Evolutionary conservation across 2,888 invertebrate genomes (phyloP), one percentile per base, ranked within the genome.

Genomic region (Meandrusa payeni): DNA sequence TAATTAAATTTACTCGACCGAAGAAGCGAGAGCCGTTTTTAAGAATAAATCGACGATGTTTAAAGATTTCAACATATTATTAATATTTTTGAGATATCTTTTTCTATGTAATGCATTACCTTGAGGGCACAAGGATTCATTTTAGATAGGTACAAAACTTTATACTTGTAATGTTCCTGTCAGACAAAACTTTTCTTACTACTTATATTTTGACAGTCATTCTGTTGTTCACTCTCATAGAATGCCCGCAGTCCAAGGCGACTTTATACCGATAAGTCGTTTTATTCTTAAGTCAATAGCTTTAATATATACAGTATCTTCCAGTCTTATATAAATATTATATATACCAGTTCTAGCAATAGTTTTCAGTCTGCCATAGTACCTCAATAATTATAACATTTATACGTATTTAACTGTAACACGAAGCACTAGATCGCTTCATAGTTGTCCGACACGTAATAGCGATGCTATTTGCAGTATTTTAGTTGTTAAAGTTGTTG

Each of bases 261-360:
- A 50, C 44, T 55, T 51, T 52, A 50, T 51, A 54, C 52, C 53
- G 48, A 47, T 57, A 64, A 61, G 73, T 82, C 81, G 85, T 74
- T 79, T 57, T 77, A 73, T 71, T 76, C 79, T 71, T 76, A 71
- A 71, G 64, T 63, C 69, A 71, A 79, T 85, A 86, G 86, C 85
- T 87, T 86, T 87, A 87, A 86, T 80, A 73, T 77, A 64, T 77
- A 80, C 83, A 82, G 77, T 83, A 83, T 85, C 82, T 83, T 83
- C 86, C 82, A 83, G 69, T 69, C 71, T 68, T 67, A 68, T 63
- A 63, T 81, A 78, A 65, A 58, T 66, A 69, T 58, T 57, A 59
- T 58, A 56, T 60, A 61, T 63, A 73, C 69, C 44, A 69, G 61
- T 66, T 68, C 64, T 80, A 79, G 80, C 82, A 81, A 86, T 86